Conservation (phyloP, 2,797 vertebrate genomes). For the Cynopterus sphinx region DNA sequence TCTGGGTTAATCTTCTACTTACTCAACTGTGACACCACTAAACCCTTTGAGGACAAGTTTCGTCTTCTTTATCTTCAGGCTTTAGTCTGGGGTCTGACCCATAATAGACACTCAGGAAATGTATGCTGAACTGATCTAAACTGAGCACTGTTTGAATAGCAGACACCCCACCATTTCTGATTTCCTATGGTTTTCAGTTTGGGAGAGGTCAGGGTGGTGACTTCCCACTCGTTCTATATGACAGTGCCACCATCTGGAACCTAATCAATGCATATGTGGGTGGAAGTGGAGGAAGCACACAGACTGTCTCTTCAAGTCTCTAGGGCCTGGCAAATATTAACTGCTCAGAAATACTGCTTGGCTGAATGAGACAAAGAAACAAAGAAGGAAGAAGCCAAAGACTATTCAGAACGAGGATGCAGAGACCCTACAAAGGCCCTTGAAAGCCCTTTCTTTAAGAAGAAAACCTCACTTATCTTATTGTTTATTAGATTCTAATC, state of each 20-base stretch:
- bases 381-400: neutral
- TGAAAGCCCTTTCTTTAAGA: neutral
- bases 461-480: neutral
- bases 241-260: neutral
- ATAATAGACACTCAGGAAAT: neutral
- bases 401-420: neutral
- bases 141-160: neutral
- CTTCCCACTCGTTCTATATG: fast-evolving
- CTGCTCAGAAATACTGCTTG: neutral
- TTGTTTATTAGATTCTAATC: constrained; percentile 5
- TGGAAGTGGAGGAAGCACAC: too few species aligned
- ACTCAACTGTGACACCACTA: neutral
- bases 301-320: neutral
- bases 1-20: neutral
- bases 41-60: neutral
- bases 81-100: neutral
- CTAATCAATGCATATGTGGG: neutral
- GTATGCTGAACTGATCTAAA: neutral
- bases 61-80: neutral
- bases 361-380: neutral
- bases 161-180: fast-evolving
- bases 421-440: neutral
- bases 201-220: fast-evolving
- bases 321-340: neutral
- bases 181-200: neutral